These are phyloP conservation scores for Batillaria attramentaria DNA, from an alignment of 1,140 invertebrate species.

Conservation along the genomic window DNA sequence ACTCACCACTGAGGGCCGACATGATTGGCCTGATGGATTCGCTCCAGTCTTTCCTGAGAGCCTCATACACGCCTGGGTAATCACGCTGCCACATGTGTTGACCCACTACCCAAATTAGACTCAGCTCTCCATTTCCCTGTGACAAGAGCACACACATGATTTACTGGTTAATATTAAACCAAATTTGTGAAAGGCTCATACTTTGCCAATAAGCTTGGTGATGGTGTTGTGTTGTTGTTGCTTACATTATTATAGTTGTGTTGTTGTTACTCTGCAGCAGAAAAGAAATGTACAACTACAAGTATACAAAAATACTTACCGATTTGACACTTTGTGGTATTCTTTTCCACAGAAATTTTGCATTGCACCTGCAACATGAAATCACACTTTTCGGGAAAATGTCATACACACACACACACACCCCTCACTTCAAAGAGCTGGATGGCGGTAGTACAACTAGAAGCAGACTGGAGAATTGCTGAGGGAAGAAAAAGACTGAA, in stretches of 20 bases:
- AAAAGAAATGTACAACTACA: too few relatives aligned
- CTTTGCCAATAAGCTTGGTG: too few relatives aligned
- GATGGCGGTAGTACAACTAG: neutral
- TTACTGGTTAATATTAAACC: too few relatives aligned
- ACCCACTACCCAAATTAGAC: constrained; percentile 85
- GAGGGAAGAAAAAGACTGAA: too few relatives aligned
- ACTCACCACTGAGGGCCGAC: constrained; percentile 81
- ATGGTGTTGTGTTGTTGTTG: too few relatives aligned
- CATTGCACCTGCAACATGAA: constrained; percentile 81
- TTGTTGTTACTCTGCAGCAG: too few relatives aligned
- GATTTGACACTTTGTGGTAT: constrained; percentile 83
- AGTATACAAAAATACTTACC: constrained; percentile 58
- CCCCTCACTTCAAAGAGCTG: neutral
- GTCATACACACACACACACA: constrained; percentile 11
- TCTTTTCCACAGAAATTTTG: constrained; percentile 93
- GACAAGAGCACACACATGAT: neutral
- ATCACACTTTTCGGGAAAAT: neutral
- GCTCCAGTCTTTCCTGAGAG: constrained; percentile 81
- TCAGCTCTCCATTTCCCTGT: constrained; percentile 79
- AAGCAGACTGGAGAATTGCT: too few relatives aligned
- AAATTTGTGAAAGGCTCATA: too few relatives aligned
- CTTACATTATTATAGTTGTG: too few relatives aligned
- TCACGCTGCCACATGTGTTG: constrained; percentile 89
- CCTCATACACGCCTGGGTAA: constrained; percentile 82
- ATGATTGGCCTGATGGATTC: constrained; percentile 84